Conservation (phyloP, 2,113 vertebrate genomes). For the Taxidea taxus region DNA sequence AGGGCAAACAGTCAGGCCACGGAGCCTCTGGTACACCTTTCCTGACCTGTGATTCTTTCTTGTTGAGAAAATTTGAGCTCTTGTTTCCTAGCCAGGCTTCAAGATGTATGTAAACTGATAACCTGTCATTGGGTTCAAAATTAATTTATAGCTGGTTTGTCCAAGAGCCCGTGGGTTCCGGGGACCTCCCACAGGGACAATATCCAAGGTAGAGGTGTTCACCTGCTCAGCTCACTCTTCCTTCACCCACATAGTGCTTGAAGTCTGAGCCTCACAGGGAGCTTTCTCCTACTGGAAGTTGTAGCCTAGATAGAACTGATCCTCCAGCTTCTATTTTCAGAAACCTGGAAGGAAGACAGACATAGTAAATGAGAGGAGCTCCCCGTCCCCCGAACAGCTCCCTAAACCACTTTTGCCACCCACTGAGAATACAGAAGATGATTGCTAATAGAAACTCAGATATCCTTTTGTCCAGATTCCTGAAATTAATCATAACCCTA, state of each 20-base stretch:
- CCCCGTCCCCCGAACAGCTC: not conserved
- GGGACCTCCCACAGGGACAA: not conserved
- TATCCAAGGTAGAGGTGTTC: not conserved
- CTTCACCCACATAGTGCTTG: not conserved
- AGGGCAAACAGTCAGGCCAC: accelerated
- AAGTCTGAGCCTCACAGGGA: not conserved
- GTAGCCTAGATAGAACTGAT: not conserved
- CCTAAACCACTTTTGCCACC: not conserved
- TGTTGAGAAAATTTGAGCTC: not conserved
- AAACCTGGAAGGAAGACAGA: not conserved
- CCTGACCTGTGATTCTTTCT: not conserved
- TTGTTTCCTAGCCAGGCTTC: not conserved
- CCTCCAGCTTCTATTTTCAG: not conserved
- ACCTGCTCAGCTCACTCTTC: not conserved
- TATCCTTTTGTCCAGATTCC: not conserved
- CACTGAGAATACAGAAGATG: not conserved
- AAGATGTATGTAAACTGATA: not conserved
- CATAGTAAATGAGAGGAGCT: not conserved
- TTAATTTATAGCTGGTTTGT: not conserved
- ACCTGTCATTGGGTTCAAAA: not conserved
- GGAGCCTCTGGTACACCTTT: not conserved
- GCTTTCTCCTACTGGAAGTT: not conserved
- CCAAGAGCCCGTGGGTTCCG: not conserved
- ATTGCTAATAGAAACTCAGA: not conserved
- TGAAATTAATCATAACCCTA: not conserved